phyloP scores from a whole-genome alignment of 2,888 invertebrate genomes.

The Lithophane leautieri region DNA sequence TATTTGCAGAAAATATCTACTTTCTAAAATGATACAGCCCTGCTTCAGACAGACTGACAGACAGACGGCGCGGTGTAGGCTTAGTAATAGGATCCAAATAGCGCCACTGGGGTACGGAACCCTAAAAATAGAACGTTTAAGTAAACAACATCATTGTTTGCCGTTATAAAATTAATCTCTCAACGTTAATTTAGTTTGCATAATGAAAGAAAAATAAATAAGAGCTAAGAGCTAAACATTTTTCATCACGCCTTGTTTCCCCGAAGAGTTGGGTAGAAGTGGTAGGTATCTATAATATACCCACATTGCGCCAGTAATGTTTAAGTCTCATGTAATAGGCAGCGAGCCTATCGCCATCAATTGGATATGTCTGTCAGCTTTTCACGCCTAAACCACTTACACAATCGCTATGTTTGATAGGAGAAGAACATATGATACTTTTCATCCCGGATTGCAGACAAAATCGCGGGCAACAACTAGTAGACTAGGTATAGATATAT shows the following conservation, averaged over 20 bases:
- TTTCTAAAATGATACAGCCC: background rate
- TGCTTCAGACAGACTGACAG: no score
- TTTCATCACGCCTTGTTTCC: background rate
- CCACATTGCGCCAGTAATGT: background rate
- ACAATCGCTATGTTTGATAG: background rate
- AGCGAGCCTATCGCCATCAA: background rate
- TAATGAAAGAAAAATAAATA: slow-evolving; percentile 5
- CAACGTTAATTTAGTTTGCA: background rate
- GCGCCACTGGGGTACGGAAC: no score
- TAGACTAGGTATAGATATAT: background rate
- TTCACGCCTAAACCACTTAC: background rate
- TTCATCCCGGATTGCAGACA: background rate
- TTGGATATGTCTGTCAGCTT: background rate
- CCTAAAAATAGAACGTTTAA: background rate
- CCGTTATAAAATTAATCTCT: slow-evolving; percentile 5
- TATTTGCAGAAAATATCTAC: background rate
- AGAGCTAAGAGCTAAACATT: background rate
- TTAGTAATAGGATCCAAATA: background rate
- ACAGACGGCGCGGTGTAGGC: no score
- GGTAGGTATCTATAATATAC: background rate
- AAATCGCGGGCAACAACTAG: background rate
- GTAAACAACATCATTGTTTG: background rate
- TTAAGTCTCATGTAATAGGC: background rate
- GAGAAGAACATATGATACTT: background rate
- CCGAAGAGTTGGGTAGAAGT: background rate